Conservation (phyloP, 2,888 invertebrate species). For the Microctonus aethiopoides region DNA sequence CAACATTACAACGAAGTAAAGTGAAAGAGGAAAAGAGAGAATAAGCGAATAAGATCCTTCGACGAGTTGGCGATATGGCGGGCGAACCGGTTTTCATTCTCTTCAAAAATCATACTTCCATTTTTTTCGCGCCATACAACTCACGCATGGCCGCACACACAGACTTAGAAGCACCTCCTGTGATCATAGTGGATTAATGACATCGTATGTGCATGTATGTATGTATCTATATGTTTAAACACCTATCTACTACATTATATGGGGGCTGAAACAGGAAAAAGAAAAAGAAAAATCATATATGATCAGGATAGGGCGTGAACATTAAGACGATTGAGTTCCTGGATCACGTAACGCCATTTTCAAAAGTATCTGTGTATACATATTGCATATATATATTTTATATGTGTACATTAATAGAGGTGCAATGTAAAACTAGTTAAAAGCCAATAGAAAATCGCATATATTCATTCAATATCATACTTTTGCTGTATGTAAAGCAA, state of each 20-base stretch:
- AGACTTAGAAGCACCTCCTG: conserved; percentile 7
- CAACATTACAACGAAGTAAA: conserved; percentile 5
- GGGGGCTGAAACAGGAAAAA: background rate
- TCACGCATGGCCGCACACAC: conserved; percentile 24
- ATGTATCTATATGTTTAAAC: background rate
- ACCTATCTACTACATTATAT: background rate
- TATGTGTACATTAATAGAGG: background rate
- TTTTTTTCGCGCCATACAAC: conserved; percentile 32
- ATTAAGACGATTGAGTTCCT: conserved; percentile 24
- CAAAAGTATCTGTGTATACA: background rate
- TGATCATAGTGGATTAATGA: conserved; percentile 20
- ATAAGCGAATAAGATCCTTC: conserved; percentile 1
- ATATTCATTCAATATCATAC: background rate
- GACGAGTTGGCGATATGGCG: conserved; percentile 18
- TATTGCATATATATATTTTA: no score
- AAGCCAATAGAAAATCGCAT: conserved; percentile 17
- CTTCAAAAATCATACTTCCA: conserved; percentile 26
- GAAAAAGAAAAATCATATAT: conserved; percentile 12
- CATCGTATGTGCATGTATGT: background rate
- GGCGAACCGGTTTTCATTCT: conserved; percentile 31
- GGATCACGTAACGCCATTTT: conserved; percentile 30
- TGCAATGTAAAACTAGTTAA: conserved; percentile 19
- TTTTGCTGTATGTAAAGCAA: background rate
- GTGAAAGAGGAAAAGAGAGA: background rate
- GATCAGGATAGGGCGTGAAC: conserved; percentile 32